Conservation (phyloP, 2,113 vertebrate species). For the Prietella phreatophila region DNA sequence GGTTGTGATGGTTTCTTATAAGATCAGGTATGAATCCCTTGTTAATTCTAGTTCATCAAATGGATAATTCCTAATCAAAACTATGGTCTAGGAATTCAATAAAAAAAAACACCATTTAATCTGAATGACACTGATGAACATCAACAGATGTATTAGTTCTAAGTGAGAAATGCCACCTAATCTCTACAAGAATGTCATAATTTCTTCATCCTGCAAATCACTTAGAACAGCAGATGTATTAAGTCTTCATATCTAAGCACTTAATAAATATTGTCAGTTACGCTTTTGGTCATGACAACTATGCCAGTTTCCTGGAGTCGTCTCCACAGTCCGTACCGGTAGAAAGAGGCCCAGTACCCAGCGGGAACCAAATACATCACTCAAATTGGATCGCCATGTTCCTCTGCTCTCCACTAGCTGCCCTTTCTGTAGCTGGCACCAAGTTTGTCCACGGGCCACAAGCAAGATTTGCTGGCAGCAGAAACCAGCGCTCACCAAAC, state of each 20-base stretch:
- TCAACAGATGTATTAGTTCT: not conserved
- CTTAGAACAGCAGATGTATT: not conserved
- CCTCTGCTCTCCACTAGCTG: conserved; percentile 71
- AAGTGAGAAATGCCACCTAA: not conserved
- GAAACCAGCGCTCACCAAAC: conserved; percentile 92
- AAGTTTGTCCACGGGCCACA: conserved; percentile 89
- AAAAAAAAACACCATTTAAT: not conserved
- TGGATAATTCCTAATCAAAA: not conserved
- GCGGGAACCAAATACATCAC: conserved; percentile 88
- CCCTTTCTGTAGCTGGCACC: conserved; percentile 86
- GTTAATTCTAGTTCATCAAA: not conserved
- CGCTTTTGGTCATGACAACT: conserved; percentile 59
- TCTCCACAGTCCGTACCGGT: conserved; percentile 83
- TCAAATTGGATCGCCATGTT: conserved; percentile 87
- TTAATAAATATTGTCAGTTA: conserved; percentile 59
- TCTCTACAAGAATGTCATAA: conserved; percentile 21
- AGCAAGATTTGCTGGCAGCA: conserved; percentile 95
- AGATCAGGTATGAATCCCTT: not conserved
- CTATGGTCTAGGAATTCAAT: not conserved
- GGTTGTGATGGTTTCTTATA: not conserved
- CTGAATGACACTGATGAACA: conserved; percentile 13
- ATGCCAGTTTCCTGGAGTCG: conserved; percentile 53
- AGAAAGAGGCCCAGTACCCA: conserved; percentile 90
- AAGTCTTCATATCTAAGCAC: not conserved
- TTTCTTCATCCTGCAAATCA: conserved; percentile 8